A percentile compares a stretch with the other conserved stretches of the same genome.
Evolutionary conservation across 2,888 invertebrate species (phyloP).

Genomic region (Thalpophila matura): DNA sequence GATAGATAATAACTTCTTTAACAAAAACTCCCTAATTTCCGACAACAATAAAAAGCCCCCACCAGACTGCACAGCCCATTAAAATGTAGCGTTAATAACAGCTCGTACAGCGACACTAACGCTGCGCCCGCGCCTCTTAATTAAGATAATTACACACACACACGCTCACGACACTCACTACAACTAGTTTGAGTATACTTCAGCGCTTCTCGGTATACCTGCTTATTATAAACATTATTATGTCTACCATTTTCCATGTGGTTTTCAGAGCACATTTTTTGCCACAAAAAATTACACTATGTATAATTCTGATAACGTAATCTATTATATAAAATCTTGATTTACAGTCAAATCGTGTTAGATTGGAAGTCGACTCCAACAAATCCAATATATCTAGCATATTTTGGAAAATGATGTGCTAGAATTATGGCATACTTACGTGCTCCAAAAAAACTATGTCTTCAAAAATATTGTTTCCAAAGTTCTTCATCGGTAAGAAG

Average conservation of each 20-base stretch:
- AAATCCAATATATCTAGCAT: too few relatives aligned
- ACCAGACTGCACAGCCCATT: constrained; percentile 14
- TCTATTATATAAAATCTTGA: neutral
- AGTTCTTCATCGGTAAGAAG: too few relatives aligned
- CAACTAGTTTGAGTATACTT: constrained; percentile 48
- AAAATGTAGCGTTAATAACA: constrained; percentile 46
- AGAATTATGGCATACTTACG: too few relatives aligned
- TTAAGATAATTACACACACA: constrained; percentile 65
- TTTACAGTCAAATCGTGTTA: neutral
- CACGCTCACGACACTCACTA: constrained; percentile 25
- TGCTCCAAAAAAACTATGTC: too few relatives aligned
- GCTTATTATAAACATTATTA: constrained; percentile 1
- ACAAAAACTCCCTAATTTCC: neutral
- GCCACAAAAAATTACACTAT: too few relatives aligned
- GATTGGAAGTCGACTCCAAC: too few relatives aligned
- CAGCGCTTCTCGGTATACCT: constrained; percentile 14
- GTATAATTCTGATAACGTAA: too few relatives aligned
- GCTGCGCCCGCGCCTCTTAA: constrained; percentile 66
- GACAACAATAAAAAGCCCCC: neutral
- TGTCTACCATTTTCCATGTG: neutral
- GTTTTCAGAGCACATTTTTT: neutral
- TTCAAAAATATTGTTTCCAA: too few relatives aligned
- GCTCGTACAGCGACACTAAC: constrained; percentile 24
- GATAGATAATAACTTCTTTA: too few relatives aligned
- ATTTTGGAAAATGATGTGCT: too few relatives aligned